Base-by-base conservation (phyloP, 2,888 invertebrate genomes). In the Lasioglossum figueresi region DNA sequence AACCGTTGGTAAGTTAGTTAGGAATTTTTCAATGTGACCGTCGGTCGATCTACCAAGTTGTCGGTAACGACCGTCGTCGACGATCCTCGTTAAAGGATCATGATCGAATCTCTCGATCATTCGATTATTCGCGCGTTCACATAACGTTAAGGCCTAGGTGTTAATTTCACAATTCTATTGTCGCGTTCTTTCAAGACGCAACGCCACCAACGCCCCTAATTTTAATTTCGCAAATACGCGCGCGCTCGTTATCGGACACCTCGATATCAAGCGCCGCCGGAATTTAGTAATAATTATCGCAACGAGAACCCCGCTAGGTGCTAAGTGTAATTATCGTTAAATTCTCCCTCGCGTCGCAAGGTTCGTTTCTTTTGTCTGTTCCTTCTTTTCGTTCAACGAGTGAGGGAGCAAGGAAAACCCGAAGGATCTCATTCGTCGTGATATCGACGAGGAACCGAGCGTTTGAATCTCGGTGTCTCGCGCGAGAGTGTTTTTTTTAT, bases 271-370 rank as follows among this genome's bases (percentile, higher is more conserved):
- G 52, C 66, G 71, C 34, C 23, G 59, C 34, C 72, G 40, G 37
- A 74, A 74, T 59, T 75, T 78, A 70, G 31, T 34, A 80, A 79
- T 85, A 70, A 86, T 83, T 63, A 72, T 68, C 59, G 80, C 52
- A 80, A 75, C 89, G 88, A 89, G 79, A 85, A 89, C 84, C 90
- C 90, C 90, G 79, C 77, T 90, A 89, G 90, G 85, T 89, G 90
- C 90, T 90, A 89, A 90, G 89, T 76, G 72, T 80, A 87, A 82
- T 63, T 90, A 89, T 88, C 84, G 68, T 89, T 87, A 80, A 79
- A 83, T 43, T 43, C 43, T 10, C 23, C 2, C 52, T 34, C 71
- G 43, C 77, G 80, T 63, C 75, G 79, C 31, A 34, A 83, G 56
- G 19, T 56, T 88, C 23, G 48, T 56, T 79, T 79, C 37, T n/a